Percentiles rank a stretch among this genome's conserved stretches.
phyloP scores from a whole-genome alignment of 1,140 invertebrate species.

The Drusus annulatus region DNA sequence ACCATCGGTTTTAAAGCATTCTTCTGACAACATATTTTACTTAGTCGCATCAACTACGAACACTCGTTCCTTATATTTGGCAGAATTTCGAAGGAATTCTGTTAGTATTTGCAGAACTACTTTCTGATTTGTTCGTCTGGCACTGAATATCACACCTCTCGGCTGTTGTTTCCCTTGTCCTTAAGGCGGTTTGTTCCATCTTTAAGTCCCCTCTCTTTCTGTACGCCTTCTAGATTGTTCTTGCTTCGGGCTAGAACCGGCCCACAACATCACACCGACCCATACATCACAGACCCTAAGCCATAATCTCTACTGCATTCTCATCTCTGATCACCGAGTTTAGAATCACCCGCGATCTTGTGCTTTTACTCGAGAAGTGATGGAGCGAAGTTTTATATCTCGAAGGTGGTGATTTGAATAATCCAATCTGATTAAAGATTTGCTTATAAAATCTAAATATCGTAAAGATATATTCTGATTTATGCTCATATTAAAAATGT shows the following conservation, averaged over 20 bases:
- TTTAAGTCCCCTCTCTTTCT: slow-evolving; percentile 18
- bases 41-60: no score
- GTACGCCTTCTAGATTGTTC: slow-evolving; percentile 25
- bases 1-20: no score
- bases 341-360: not conserved
- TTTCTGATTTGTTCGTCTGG: not conserved
- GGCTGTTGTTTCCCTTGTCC: slow-evolving; percentile 10
- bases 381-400: slow-evolving; percentile 1
- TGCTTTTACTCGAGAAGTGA: not conserved
- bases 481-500: no score
- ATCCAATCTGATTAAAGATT: slow-evolving; percentile 26
- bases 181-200: slow-evolving; percentile 17
- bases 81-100: no score
- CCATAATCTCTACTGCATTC: not conserved
- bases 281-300: not conserved
- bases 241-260: not conserved
- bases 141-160: slow-evolving; percentile 22
- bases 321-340: not conserved
- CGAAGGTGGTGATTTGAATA: slow-evolving; percentile 23
- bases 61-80: no score
- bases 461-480: no score
- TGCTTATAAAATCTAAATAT: not conserved
- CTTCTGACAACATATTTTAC: no score
- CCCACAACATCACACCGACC: not conserved
- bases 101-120: no score